Evolutionary conservation across 2,888 invertebrate genomes (phyloP), one percentile per base, ranked within the genome.

Genomic region (Andrena haemorrhoa): DNA sequence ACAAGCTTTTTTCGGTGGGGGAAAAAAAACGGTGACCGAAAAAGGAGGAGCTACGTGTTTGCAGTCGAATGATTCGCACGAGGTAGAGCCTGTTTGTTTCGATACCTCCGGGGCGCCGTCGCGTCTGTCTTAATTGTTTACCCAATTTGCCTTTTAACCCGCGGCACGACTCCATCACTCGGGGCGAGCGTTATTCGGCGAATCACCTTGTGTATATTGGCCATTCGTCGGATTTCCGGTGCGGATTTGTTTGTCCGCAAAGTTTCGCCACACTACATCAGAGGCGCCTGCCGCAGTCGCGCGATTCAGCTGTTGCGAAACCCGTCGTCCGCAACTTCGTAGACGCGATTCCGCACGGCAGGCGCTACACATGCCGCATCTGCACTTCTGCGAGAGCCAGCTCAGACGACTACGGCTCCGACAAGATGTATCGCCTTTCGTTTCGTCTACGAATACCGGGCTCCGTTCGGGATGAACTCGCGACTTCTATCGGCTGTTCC

Each of bases 201-300:
- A 56, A 53, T 76, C 82, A 77, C 58, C 68, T 64, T 60, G 69
- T 83, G 80, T 87, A 86, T 89, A 89, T 89, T 88, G 88, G 85
- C 86, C 83, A 80, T 84, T 79, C 85, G 70, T 80, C 82, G 79
- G 86, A 81, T 92, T 91, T 92, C 92, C 92, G 91, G 89, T 89
- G 90, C 89, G 92, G 92, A 93, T 93, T 93, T 93, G 93, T 93
- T 93, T 93, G 93, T 90, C 92, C 90, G 91, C 91, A 91, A 93
- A 93, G 92, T 92, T 93, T 92, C 88, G 90, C 91, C 90, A 89
- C 91, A 90, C 88, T 92, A 92, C 92, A 92, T 92, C 91, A 91
- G 91, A 90, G 88, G 89, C 89, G 90, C 86, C 88, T 74, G 88
- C 87, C 85, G 77, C 83, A 72, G 84, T 70, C 83, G 88, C 89